A percentile compares a stretch with the other conserved stretches of the same genome.
Conservation (phyloP, 2,888 invertebrate species). For the Dynastes hyllus region DNA sequence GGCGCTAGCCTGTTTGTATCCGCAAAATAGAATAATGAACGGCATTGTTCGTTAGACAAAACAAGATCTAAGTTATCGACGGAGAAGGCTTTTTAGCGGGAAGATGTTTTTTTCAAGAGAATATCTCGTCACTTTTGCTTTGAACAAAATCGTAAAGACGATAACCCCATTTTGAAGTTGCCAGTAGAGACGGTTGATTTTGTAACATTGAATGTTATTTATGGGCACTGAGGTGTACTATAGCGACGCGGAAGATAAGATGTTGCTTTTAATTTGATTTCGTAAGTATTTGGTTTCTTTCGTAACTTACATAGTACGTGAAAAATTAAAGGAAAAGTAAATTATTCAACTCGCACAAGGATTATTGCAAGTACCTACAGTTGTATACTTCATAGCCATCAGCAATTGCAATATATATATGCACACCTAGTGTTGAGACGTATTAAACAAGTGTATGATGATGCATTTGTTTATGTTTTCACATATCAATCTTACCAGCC, state of each 20-base stretch:
- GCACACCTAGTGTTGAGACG: conserved; percentile 11
- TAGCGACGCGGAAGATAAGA: conserved; percentile 13
- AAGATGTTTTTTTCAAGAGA: conserved; percentile 3
- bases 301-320: conserved; percentile 2
- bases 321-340: conserved; percentile 23
- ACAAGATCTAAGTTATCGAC: conserved; percentile 42
- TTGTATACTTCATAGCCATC: background rate
- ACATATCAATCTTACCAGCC: background rate
- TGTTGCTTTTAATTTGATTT: conserved; percentile 36
- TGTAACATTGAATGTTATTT: conserved; percentile 29
- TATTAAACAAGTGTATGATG: background rate
- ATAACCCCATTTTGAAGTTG: conserved; percentile 29
- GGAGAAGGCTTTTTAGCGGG: conserved; percentile 13
- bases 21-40: conserved; percentile 32
- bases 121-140: conserved; percentile 16
- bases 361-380: background rate
- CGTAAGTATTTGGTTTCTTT: conserved; percentile 44
- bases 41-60: conserved; percentile 36
- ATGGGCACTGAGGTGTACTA: conserved; percentile 5
- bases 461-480: background rate
- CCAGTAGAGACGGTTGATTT: conserved; percentile 13
- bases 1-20: conserved; percentile 38
- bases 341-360: background rate
- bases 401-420: background rate
- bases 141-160: conserved; percentile 29